These are phyloP conservation scores for Eumacrocentrus americanus DNA, from an alignment of 2,888 invertebrate species.

Conservation along the genomic window DNA sequence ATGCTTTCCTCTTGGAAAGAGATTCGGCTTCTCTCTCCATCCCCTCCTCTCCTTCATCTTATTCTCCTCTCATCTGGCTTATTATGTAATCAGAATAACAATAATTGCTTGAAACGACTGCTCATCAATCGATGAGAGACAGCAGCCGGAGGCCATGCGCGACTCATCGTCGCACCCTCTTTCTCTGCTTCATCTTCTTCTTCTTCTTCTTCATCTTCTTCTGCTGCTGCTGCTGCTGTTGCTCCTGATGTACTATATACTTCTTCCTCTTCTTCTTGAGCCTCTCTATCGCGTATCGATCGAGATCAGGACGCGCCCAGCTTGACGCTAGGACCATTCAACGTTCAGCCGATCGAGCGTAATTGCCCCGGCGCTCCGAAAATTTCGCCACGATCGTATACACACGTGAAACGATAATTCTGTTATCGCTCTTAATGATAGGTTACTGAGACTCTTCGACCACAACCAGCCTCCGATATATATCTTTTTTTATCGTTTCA, in stretches of 20 bases:
- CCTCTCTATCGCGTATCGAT: constrained; percentile 26
- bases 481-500: constrained; percentile 12
- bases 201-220: constrained; percentile 12
- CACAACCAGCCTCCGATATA: constrained; percentile 20
- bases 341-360: constrained; percentile 1
- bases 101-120: constrained; percentile 56
- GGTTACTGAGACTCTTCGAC: constrained; percentile 24
- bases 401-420: constrained; percentile 30
- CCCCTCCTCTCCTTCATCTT: constrained; percentile 24
- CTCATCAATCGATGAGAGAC: constrained; percentile 57
- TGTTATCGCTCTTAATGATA: constrained; percentile 40
- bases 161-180: constrained; percentile 25
- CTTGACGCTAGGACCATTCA: constrained; percentile 9
- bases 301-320: too few relatives aligned
- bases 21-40: constrained; percentile 19
- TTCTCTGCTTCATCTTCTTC: constrained; percentile 8
- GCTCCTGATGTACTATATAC: too few relatives aligned
- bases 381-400: constrained; percentile 18
- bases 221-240: not conserved
- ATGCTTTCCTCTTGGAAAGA: constrained; percentile 46
- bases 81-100: constrained; percentile 59
- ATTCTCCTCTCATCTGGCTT: constrained; percentile 41
- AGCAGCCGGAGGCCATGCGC: constrained; percentile 45
- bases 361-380: constrained; percentile 26
- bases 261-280: constrained; percentile 14